A percentile compares a stretch with the other conserved stretches of the same genome.
Evolutionary conservation across 2,113 vertebrate species (phyloP).

Genomic region (Petroica traversi): DNA sequence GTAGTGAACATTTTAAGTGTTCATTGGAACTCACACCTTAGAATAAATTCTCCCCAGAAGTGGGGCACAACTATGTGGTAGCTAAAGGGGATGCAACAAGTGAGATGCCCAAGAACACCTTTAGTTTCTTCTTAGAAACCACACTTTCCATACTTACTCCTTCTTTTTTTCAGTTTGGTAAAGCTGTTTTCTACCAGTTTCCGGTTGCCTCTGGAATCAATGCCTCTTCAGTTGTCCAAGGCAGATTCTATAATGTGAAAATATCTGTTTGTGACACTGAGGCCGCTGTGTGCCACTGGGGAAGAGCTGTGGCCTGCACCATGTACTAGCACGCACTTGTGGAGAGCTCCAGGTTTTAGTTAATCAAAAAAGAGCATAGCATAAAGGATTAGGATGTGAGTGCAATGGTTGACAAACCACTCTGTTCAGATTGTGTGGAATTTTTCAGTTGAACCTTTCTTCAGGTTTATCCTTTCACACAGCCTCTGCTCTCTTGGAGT

Average conservation of each 20-base stretch:
- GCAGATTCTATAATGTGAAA: background rate
- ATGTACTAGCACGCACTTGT: background rate
- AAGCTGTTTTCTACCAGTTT: background rate
- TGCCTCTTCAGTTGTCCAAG: background rate
- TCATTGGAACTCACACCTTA: background rate
- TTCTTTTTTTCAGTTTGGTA: background rate
- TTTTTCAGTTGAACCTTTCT: background rate
- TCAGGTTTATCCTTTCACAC: background rate
- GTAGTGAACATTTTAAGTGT: background rate
- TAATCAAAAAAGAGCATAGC: background rate
- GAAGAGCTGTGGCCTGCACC: background rate
- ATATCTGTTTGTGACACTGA: background rate
- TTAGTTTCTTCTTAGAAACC: background rate
- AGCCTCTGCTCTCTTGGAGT: background rate
- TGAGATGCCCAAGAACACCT: background rate
- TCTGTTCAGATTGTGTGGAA: background rate
- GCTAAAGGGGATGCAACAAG: fast-evolving
- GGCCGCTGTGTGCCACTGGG: background rate
- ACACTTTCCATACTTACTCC: background rate
- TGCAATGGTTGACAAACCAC: background rate
- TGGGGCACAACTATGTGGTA: background rate
- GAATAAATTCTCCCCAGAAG: background rate
- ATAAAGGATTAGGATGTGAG: background rate
- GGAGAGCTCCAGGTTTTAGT: background rate
- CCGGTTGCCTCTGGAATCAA: background rate